These are phyloP conservation scores for Xestoiulus laeticollis DNA, from an alignment of 2,888 invertebrate genomes.

Conservation along the genomic window DNA sequence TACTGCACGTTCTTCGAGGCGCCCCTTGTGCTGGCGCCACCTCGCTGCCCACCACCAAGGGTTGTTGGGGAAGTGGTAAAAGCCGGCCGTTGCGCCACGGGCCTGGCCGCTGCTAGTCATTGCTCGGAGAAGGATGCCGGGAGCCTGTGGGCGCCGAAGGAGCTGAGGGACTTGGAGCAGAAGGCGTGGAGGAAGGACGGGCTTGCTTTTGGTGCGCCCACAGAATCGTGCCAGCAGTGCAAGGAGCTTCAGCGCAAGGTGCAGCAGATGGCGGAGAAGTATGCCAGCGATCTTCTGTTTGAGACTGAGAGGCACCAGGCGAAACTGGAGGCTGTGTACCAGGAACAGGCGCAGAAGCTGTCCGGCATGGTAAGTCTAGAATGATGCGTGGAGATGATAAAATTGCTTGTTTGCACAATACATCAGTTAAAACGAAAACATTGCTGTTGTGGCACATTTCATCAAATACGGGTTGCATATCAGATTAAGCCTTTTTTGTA, in stretches of 20 bases:
- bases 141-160: not conserved
- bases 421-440: no score
- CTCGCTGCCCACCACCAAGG: not conserved
- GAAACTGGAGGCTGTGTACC: constrained; percentile 53
- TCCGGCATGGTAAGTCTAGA: constrained; percentile 55
- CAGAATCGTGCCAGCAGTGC: constrained; percentile 71
- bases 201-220: not conserved
- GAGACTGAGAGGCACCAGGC: constrained; percentile 52
- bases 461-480: no score
- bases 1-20: not conserved
- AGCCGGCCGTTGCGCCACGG: not conserved
- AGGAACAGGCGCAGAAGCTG: constrained; percentile 55
- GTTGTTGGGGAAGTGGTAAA: constrained; percentile 40
- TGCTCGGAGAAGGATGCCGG: not conserved
- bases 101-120: constrained; percentile 24
- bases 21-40: not conserved
- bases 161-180: not conserved
- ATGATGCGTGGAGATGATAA: no score
- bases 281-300: constrained; percentile 80
- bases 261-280: constrained; percentile 79
- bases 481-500: no score
- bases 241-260: constrained; percentile 70
- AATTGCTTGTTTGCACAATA: no score
- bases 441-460: no score
- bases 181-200: not conserved